Base-by-base conservation (phyloP, 2,888 invertebrate species). In the Marasmarcha lunaedactyla region DNA sequence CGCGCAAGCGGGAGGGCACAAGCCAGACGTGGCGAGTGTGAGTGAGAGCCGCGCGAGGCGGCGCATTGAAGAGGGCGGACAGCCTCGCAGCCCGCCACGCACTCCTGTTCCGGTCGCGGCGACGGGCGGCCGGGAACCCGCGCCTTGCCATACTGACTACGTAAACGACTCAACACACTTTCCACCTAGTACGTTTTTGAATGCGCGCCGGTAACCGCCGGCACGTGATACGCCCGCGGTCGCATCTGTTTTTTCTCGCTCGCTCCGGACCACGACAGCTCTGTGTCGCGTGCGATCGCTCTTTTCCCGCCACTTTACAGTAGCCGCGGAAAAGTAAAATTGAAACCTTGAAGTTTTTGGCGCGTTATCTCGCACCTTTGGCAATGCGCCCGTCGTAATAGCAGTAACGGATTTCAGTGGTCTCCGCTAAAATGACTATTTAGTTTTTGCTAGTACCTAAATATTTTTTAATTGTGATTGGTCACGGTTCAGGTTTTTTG, bases 51-150 rank as follows among this genome's bases (percentile, higher is more conserved):
- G 48, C 47, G 69, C 69, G 84, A 85, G 86, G 85, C 86, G 85
- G 85, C 85, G 85, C 81, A 81, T 72, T 73, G 78, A 78, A 67
- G 83, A 84, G 83, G 83, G 84, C 84, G 84, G 79, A 58, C 65
- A 78, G 78, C 68, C 78, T 65, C 64, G 62, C 70, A 60, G 62
- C 54, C 71, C 69, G 79, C 71, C 73, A 78, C 76, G 72, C 79
- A 79, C 81, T 76, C 74, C 73, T 69, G 73, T 72, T 76, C 79
- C 81, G 84, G 78, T 79, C 79, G 84, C 77, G 81, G 72, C 76
- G 73, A 78, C 72, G 74, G 77, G 81, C 79, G 73, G 74, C 78
- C 72, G 74, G 77, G 77, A 74, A 60, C 77, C 74, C 77, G 79
- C 68, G 72, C 71, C 71, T 73, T 66, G 66, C 70, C 67, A 72